Evolutionary conservation across 2,888 invertebrate genomes (phyloP).

Genomic region (Orchesella flavescens): DNA sequence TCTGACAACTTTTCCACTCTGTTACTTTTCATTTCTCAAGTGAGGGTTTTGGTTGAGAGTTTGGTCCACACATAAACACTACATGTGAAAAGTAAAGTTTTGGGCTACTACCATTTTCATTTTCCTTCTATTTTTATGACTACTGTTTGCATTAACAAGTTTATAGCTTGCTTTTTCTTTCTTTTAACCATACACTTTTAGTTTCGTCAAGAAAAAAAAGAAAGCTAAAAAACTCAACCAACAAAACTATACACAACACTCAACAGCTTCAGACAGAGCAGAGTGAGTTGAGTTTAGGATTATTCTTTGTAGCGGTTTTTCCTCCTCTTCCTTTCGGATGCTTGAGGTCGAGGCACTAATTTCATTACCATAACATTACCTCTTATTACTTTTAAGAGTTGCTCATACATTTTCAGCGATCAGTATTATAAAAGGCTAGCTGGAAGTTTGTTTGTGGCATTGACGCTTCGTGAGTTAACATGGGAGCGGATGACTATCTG

Average conservation of each 20-base stretch:
- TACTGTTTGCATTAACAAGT: constrained; percentile 40
- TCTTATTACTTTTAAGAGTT: constrained; percentile 42
- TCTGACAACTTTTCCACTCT: no score
- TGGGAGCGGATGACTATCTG: no score
- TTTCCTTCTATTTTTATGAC: constrained; percentile 18
- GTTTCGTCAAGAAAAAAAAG: background rate
- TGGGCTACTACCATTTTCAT: background rate
- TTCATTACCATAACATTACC: constrained; percentile 52
- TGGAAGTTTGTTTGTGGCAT: no score
- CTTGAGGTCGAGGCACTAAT: constrained; percentile 27
- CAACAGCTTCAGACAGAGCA: constrained; percentile 15
- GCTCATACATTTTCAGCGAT: background rate
- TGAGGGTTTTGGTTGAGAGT: no score
- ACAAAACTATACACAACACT: no score
- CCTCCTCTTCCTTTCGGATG: background rate
- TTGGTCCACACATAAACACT: no score
- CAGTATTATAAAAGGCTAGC: no score
- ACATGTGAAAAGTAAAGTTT: background rate
- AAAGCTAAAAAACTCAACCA: no score
- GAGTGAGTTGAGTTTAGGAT: background rate
- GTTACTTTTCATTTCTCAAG: no score
- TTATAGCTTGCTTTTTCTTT: constrained; percentile 19
- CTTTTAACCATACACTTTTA: background rate
- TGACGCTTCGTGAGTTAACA: no score
- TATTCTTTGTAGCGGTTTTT: constrained; percentile 1